Percentiles rank a stretch among this genome's conserved stretches.
These are phyloP conservation scores for Ianthella basta DNA, from an alignment of 37 sponge, comb jelly and placozoan genomes.

Conservation along the genomic window DNA sequence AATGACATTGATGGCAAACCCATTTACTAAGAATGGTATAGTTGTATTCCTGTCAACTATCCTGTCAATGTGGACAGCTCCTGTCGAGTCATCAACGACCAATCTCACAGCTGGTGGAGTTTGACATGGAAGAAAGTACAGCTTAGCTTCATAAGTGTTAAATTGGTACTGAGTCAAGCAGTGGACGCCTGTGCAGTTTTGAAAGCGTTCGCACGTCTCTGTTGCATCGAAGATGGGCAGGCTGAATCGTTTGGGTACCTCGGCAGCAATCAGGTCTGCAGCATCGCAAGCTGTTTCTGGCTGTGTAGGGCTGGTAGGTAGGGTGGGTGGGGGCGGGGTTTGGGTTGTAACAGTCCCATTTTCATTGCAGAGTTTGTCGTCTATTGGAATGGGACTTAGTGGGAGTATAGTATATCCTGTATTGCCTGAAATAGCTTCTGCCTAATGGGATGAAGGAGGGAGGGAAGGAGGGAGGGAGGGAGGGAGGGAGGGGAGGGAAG, in stretches of 20 bases:
- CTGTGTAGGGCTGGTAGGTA: not conserved
- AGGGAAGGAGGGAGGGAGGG: constrained; percentile 78
- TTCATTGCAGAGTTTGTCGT: not conserved
- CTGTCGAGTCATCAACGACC: not conserved
- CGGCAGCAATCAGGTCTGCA: not conserved
- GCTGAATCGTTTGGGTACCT: not conserved
- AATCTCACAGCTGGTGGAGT: constrained; percentile 1
- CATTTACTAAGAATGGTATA: not conserved
- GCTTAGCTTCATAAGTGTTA: not conserved
- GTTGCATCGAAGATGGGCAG: not conserved
- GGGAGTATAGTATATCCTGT: not conserved
- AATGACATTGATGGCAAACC: not conserved
- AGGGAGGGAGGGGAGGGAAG: constrained; percentile 71
- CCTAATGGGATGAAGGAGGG: not conserved
- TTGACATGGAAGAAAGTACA: not conserved
- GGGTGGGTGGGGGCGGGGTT: constrained; percentile 5
- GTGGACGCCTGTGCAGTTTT: constrained; percentile 7
- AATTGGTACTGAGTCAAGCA: not conserved
- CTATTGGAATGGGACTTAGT: not conserved
- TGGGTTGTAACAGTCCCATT: not conserved
- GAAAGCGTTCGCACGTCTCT: not conserved
- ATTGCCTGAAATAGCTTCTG: not conserved
- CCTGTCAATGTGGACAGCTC: not conserved
- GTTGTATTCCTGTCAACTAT: not conserved
- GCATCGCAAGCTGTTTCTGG: not conserved